A percentile compares a stretch with the other conserved stretches of the same genome.
Conservation (phyloP, 1,140 invertebrate genomes). For the Aphelenchoides avenae region DNA sequence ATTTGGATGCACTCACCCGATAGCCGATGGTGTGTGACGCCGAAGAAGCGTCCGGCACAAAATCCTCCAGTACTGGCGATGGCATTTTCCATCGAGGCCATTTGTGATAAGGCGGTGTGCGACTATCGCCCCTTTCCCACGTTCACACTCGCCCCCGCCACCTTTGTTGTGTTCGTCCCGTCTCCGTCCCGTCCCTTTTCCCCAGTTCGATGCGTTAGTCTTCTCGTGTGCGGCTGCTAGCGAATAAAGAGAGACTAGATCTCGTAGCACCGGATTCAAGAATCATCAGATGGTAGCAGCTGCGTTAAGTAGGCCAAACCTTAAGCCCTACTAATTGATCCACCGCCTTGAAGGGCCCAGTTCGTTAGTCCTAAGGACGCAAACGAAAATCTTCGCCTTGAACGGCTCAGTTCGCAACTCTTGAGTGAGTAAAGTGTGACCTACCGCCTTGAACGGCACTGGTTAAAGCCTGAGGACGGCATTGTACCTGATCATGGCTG, state of each 20-base stretch:
- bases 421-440: too few species aligned
- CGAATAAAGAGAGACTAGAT: conserved; percentile 81
- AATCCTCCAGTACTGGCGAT: conserved; percentile 88
- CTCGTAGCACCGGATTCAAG: conserved; percentile 83
- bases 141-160: conserved; percentile 74
- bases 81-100: conserved; percentile 80
- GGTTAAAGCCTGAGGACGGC: too few species aligned
- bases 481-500: too few species aligned
- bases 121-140: too few species aligned
- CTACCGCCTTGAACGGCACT: too few species aligned
- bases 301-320: too few species aligned
- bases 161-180: conserved; percentile 87
- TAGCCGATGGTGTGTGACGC: conserved; percentile 86
- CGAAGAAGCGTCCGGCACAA: conserved; percentile 83
- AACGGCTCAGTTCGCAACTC: too few species aligned
- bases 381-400: too few species aligned
- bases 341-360: conserved; percentile 69
- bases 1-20: conserved; percentile 65
- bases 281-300: too few species aligned
- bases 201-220: conserved; percentile 77
- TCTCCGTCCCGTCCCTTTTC: conserved; percentile 85
- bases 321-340: conserved; percentile 87
- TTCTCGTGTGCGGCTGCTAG: too few species aligned
- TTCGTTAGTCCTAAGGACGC: too few species aligned
- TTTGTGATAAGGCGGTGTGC: too few species aligned